Evolutionary conservation across 2,888 invertebrate species (phyloP), one percentile per base, ranked within the genome.

Genomic region (Amphiduros pacificus): DNA sequence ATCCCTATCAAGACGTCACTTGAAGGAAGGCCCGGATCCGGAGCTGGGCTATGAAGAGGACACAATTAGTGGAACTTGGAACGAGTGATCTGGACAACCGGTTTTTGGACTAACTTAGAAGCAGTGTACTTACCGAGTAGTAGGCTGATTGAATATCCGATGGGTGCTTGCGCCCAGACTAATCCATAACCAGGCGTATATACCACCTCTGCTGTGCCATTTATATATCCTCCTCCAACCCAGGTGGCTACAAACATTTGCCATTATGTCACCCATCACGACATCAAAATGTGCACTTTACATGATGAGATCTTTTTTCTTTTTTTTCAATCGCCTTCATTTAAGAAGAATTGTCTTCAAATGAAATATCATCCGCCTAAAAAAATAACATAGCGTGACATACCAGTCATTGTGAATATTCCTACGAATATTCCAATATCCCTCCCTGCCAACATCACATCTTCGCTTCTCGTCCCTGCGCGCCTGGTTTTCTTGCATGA

Each of bases 151-250:
- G 97, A 93, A 83, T 99, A 98, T 62, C 98, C 98, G 84, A 99
- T 93, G n/a, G 98, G 98, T 58, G 98, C 98, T 86, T 97, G 96
- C 84, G 97, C 97, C 94, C 96, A 97, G 49, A 96, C 89, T 77
- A 98, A 85, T 1, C 82, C 82, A 17, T n/a, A 41, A 20, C 28
- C 41, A 65, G 88, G 89, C 44, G 92, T 93, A 85, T 93, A 97
- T 76, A 98, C 93, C 51, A 92, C 93, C 85, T 99, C 98, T 28
- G 98, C 96, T 22, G 98, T 97, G 67, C 98, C 98, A 83, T 99
- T 99, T 83, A 99, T 99, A 86, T 98, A 99, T 55, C 97, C 98
- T 49, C 99, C 98, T 66, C 98, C 99, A 57, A 99, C 98, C 98
- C 99, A 99, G 22, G 98, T 99, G 52, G 98, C 97, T 93, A 84